phyloP scores from a whole-genome alignment of 2,113 vertebrate genomes.

The Oceanodroma tethys region DNA sequence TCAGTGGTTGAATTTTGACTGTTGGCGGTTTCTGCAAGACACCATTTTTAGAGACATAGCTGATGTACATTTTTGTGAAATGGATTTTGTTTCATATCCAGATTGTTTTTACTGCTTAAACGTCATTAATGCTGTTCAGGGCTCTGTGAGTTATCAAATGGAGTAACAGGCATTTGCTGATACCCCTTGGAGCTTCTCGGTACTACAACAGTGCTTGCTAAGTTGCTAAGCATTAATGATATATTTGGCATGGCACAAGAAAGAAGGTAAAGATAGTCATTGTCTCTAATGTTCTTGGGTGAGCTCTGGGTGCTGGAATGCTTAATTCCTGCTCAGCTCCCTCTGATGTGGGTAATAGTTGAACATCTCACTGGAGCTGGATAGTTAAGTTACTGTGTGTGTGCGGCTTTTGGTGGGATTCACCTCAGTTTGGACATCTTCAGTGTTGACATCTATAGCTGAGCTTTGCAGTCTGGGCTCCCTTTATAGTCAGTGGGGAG shows the following conservation, averaged over 20 bases:
- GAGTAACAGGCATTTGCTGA: background rate
- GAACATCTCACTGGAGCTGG: background rate
- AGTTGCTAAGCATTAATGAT: background rate
- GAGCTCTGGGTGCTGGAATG: background rate
- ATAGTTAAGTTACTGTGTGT: background rate
- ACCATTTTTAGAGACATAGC: background rate
- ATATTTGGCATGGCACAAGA: background rate
- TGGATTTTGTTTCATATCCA: constrained; percentile 16
- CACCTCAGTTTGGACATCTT: background rate
- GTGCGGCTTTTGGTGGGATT: background rate
- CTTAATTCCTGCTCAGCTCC: background rate
- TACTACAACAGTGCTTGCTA: background rate
- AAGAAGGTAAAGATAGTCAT: background rate
- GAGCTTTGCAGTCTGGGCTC: background rate
- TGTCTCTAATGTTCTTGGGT: background rate
- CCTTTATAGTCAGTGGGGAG: background rate
- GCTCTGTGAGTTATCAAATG: background rate
- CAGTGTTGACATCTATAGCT: background rate
- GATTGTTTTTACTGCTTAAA: constrained; percentile 7
- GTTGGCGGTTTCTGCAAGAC: background rate
- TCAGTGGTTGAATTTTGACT: background rate
- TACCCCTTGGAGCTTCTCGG: background rate
- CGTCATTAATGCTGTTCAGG: constrained; percentile 4
- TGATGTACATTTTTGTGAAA: background rate
- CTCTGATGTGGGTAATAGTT: background rate